These are phyloP conservation scores for Myxocyprinus asiaticus DNA, from an alignment of 2,113 vertebrate species.

Conservation along the genomic window DNA sequence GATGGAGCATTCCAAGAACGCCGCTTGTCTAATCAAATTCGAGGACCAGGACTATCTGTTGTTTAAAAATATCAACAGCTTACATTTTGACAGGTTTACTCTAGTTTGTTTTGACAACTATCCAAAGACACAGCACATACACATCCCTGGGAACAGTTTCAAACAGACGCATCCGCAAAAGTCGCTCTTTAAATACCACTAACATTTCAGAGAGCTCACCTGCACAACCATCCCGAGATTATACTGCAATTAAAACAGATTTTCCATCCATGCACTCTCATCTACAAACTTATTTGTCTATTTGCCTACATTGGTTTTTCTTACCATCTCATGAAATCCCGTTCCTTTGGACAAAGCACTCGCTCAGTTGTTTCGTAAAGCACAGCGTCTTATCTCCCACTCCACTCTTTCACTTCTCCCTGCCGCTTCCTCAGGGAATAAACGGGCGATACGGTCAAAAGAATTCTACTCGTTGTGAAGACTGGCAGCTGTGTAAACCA, in stretches of 20 bases:
- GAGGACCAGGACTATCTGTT: too few relatives aligned
- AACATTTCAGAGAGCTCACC: constrained; percentile 12
- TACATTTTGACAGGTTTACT: background rate
- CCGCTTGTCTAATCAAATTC: too few relatives aligned
- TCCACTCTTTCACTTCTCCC: background rate
- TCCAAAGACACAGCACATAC: background rate
- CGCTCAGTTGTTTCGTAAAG: background rate
- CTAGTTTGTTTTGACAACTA: background rate
- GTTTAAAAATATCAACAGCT: background rate
- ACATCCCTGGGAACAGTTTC: background rate
- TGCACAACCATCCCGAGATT: constrained; percentile 5
- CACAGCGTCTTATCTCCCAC: constrained; percentile 17
- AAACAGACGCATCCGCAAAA: background rate
- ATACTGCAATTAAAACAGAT: background rate
- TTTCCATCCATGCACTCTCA: background rate
- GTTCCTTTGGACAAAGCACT: background rate
- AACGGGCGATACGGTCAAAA: constrained; percentile 17
- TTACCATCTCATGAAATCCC: constrained; percentile 31
- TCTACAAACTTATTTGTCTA: background rate
- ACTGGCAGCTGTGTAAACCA: constrained; percentile 30
- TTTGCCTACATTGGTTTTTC: background rate
- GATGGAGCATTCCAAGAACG: too few relatives aligned
- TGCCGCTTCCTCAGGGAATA: background rate
- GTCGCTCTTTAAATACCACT: background rate
- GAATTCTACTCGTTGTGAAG: background rate